A percentile compares a stretch with the other conserved stretches of the same genome.
Conservation (phyloP, 1,140 invertebrate genomes). For the Lepidurus packardi region DNA sequence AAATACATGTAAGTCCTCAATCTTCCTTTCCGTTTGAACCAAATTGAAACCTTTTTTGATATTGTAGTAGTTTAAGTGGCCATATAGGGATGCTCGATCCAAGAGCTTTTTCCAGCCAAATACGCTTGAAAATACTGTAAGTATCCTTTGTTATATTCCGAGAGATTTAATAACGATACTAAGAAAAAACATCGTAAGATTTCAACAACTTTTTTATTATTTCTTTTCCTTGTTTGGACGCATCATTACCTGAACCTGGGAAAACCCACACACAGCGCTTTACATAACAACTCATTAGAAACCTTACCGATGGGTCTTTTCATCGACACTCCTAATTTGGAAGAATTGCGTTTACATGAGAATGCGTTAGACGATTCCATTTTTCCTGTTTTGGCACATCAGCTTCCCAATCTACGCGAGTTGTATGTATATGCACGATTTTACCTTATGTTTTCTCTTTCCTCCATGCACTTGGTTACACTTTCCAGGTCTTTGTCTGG, state of each 20-base stretch:
- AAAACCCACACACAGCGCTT: not conserved
- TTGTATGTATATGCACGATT: not conserved
- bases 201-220: not conserved
- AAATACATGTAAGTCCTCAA: not conserved
- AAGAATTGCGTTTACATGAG: not conserved
- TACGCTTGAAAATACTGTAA: not conserved
- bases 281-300: not conserved
- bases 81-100: not conserved
- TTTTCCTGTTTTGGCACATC: not conserved
- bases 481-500: constrained; percentile 38
- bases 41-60: not conserved
- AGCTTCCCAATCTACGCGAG: not conserved
- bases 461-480: not conserved
- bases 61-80: not conserved
- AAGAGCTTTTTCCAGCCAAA: not conserved
- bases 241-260: too few species aligned
- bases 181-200: not conserved
- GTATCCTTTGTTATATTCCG: not conserved
- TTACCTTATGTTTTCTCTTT: too few species aligned
- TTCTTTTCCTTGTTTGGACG: not conserved
- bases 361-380: not conserved
- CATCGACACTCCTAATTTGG: not conserved
- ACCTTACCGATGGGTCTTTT: not conserved
- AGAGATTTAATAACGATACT: too few species aligned
- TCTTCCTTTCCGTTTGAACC: not conserved